Evolutionary conservation across 2,797 vertebrate genomes (phyloP).

Genomic region (Coccyzus lansbergi): DNA sequence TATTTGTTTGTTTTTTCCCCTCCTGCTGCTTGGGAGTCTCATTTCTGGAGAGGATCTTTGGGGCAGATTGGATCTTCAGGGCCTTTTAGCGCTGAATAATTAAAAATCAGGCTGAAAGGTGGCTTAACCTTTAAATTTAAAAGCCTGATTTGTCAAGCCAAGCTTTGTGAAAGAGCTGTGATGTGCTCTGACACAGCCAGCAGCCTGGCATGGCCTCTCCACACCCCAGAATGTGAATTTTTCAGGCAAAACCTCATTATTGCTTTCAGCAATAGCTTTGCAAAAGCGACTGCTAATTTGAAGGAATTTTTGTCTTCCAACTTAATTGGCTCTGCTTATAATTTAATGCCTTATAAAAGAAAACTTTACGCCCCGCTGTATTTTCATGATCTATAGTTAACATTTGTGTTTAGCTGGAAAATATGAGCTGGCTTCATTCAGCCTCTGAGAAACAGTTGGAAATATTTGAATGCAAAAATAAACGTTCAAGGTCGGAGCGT

Average conservation of each 20-base stretch:
- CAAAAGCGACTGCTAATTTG: neutral
- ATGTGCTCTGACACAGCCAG: neutral
- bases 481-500: neutral
- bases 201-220: neutral
- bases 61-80: neutral
- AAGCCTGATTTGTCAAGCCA: neutral
- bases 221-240: neutral
- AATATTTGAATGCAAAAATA: neutral
- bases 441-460: neutral
- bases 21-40: neutral
- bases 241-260: neutral
- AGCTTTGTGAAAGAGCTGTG: neutral
- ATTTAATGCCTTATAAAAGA: slow-evolving; percentile 30
- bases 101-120: neutral
- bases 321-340: slow-evolving; percentile 11
- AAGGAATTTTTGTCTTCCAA: slow-evolving; percentile 24
- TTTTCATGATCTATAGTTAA: slow-evolving; percentile 50
- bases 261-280: neutral
- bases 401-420: slow-evolving; percentile 12
- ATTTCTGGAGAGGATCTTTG: neutral
- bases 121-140: neutral
- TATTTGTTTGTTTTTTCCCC: slow-evolving; percentile 19
- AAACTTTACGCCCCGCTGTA: neutral
- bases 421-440: accelerated
- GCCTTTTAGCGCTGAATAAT: neutral